These are phyloP conservation scores for Corvus hawaiiensis DNA, from an alignment of 2,113 vertebrate species.

Conservation along the genomic window DNA sequence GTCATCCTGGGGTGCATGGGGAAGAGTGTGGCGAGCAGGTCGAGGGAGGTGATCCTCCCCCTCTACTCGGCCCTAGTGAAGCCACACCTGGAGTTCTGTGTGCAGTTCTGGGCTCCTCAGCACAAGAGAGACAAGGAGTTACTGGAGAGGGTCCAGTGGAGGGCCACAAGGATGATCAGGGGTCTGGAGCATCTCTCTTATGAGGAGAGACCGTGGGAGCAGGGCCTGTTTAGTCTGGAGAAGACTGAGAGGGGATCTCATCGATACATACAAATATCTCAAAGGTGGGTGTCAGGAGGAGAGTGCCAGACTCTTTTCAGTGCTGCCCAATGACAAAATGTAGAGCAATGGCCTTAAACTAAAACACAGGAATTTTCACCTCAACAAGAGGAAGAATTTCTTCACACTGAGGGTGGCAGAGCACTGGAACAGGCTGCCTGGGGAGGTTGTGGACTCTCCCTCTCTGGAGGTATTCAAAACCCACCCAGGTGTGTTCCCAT, in stretches of 20 bases:
- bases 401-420: not conserved
- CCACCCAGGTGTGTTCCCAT: fast-evolving
- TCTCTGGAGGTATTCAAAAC: not conserved
- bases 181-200: not conserved
- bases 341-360: not conserved
- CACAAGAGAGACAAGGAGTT: too few species aligned
- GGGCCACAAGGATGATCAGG: not conserved
- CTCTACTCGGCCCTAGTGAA: too few species aligned
- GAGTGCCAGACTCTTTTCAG: not conserved
- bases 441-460: not conserved
- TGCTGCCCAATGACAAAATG: not conserved
- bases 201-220: not conserved
- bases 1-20: too few species aligned
- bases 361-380: not conserved
- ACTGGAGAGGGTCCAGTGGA: not conserved
- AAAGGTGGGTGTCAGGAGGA: not conserved
- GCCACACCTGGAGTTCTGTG: too few species aligned
- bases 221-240: not conserved
- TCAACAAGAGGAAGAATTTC: not conserved
- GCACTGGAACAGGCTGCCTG: not conserved
- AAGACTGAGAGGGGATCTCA: not conserved
- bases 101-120: too few species aligned
- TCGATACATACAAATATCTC: not conserved
- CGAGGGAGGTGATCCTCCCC: too few species aligned
- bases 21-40: too few species aligned